phyloP scores from a whole-genome alignment of 2,888 invertebrate genomes.

The Unio pictorum region DNA sequence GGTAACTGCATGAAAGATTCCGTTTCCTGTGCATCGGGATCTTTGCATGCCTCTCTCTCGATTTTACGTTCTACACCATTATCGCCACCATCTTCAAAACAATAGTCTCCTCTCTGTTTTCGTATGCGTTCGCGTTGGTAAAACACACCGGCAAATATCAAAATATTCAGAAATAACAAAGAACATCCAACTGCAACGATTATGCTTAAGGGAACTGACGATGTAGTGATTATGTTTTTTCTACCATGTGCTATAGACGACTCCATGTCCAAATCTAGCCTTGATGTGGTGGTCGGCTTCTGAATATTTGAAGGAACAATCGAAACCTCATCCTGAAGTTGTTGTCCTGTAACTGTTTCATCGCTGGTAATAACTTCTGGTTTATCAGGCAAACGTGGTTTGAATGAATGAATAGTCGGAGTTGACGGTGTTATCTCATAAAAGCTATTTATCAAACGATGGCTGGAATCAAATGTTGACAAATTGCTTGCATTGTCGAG shows the following conservation, averaged over 20 bases:
- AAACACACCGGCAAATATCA: constrained; percentile 95
- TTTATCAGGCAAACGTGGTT: constrained; percentile 28
- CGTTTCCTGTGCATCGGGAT: constrained; percentile 12
- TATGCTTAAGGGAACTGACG: constrained; percentile 64
- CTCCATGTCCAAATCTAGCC: not conserved
- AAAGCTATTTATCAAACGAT: constrained; percentile 77
- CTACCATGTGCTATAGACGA: not conserved
- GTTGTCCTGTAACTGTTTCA: constrained; percentile 7
- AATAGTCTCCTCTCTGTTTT: constrained; percentile 41
- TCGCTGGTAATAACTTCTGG: constrained; percentile 4
- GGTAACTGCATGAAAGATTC: constrained; percentile 11
- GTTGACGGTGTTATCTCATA: constrained; percentile 46
- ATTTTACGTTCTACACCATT: constrained; percentile 2
- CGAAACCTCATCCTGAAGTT: constrained; percentile 2
- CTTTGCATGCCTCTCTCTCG: constrained; percentile 5
- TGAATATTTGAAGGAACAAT: not conserved
- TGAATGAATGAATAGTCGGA: constrained; percentile 61
- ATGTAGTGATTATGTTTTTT: constrained; percentile 3
- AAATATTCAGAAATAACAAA: constrained; percentile 89
- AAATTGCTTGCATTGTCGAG: constrained; percentile 87
- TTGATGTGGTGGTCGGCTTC: not conserved
- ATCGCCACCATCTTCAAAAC: constrained; percentile 21
- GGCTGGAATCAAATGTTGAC: constrained; percentile 86
- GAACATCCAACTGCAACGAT: constrained; percentile 93
- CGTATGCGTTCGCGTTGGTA: constrained; percentile 78